Conservation (phyloP, 2,888 invertebrate species). For the Pecten maximus region DNA sequence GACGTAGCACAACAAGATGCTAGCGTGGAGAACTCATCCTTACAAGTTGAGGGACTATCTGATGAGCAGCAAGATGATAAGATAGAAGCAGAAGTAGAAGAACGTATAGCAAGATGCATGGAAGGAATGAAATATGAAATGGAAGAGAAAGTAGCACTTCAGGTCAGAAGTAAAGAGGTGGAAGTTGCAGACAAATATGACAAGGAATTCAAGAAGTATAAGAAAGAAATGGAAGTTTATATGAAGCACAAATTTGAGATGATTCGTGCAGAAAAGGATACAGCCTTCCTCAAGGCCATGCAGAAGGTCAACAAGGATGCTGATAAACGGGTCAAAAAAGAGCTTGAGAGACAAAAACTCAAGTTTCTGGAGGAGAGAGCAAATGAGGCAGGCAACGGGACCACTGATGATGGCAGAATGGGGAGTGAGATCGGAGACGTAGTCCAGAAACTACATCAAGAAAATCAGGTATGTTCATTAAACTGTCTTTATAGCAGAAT, state of each 20-base stretch:
- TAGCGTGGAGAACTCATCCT: not conserved
- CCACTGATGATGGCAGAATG: slow-evolving; percentile 36
- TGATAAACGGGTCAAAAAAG: slow-evolving; percentile 57
- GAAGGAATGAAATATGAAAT: slow-evolving; percentile 71
- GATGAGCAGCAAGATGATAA: not conserved
- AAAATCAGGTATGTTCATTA: slow-evolving; percentile 67
- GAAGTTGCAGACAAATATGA: slow-evolving; percentile 67
- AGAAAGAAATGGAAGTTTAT: slow-evolving; percentile 66
- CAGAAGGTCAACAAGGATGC: slow-evolving; percentile 72
- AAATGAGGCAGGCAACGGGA: slow-evolving; percentile 44
- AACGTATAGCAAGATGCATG: slow-evolving; percentile 60
- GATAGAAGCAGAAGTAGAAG: slow-evolving; percentile 46
- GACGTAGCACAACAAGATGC: not conserved
- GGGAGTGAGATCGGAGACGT: slow-evolving; percentile 53
- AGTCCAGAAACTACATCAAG: slow-evolving; percentile 65
- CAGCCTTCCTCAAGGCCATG: slow-evolving; percentile 74
- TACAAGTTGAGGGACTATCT: slow-evolving; percentile 37
- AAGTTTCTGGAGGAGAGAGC: slow-evolving; percentile 38
- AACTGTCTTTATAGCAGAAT: not conserved
- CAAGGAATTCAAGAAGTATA: slow-evolving; percentile 62
- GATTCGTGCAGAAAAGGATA: slow-evolving; percentile 70
- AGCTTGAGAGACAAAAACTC: slow-evolving; percentile 50
- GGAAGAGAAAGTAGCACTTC: slow-evolving; percentile 69
- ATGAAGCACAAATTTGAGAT: slow-evolving; percentile 67
- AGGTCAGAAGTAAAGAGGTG: slow-evolving; percentile 65